Base-by-base conservation (phyloP, 2,113 vertebrate genomes). In the Tupaia tana region DNA sequence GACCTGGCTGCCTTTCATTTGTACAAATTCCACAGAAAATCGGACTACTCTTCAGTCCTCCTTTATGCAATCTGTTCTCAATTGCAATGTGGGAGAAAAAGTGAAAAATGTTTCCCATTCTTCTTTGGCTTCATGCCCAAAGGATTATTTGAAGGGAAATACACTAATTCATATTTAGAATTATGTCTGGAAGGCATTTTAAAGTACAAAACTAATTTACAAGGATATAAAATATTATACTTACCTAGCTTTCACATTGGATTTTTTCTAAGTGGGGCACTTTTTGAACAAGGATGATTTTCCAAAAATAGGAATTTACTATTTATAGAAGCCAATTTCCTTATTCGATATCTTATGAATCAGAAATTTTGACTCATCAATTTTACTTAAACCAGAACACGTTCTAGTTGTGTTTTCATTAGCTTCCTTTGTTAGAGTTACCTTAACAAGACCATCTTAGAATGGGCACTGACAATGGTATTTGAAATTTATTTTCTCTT, bases 321-420 rank as follows among this genome's bases (percentile, higher is more conserved):
- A 89, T 91, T 91, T 69, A 91, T 9, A 95, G 95, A 31, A 94
- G 8, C 6, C 69, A 11, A 96, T 69, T 1, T 96, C 3, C 95
- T 90, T 43, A 92, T 84, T 92, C 92, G 84, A 70, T 52, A 89
- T 91, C 31, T 63, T 95, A 25, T 31, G 56, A 96, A 96, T 95
- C 83, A 93, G 77, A 63, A 88, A 91, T 78, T 24, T 71, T 90
- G 4, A 71, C 4, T 8, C 91, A 16, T 74, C 73, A 8, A 77
- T 95, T 94, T 77, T 66, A 77, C 78, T 94, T 85, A 91, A 92
- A 16, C 43, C 54, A 63, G 31, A 92, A 69, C 22, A 84, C 58
- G 6, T 88, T 92, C 56, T 90, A 43, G 20, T 77, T 91, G 27
- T 94, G 25, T 86, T 85, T 87, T 87, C 85, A 75, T 58, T 19